These are phyloP conservation scores for Nicator chloris DNA, from an alignment of 2,113 vertebrate genomes.

Conservation along the genomic window DNA sequence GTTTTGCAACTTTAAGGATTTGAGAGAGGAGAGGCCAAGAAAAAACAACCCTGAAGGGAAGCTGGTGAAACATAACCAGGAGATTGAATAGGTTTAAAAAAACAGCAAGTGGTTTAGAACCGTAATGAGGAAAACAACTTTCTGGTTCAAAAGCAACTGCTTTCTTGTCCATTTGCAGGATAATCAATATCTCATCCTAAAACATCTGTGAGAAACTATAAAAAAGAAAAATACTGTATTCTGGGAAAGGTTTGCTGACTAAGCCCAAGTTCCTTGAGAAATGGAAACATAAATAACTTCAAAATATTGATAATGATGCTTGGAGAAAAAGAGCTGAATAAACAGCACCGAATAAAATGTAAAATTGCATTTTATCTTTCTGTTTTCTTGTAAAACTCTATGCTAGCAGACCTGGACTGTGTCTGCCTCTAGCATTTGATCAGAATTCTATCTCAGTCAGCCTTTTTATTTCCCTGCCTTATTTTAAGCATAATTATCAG, in stretches of 20 bases:
- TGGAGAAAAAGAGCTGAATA: constrained; percentile 41
- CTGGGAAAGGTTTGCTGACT: constrained; percentile 53
- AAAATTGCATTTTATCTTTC: constrained; percentile 40
- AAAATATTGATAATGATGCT: constrained; percentile 51
- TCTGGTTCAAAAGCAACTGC: constrained; percentile 34
- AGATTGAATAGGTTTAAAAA: not conserved
- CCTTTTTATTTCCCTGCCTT: constrained; percentile 29
- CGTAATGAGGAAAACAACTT: constrained; percentile 17
- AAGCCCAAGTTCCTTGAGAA: constrained; percentile 46
- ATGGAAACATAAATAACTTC: constrained; percentile 39
- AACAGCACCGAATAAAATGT: constrained; percentile 31
- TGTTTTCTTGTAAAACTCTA: constrained; percentile 18
- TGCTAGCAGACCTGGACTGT: constrained; percentile 17
- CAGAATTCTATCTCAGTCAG: constrained; percentile 41
- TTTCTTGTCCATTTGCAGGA: constrained; percentile 26
- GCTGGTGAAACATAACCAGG: not conserved
- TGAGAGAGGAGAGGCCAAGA: not conserved
- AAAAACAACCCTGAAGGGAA: not conserved
- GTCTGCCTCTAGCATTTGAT: constrained; percentile 44
- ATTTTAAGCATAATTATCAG: constrained; percentile 58
- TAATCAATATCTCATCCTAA: constrained; percentile 50
- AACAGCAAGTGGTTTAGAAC: not conserved
- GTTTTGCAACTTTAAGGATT: not conserved
- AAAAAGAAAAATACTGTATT: constrained; percentile 31
- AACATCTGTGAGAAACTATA: constrained; percentile 45